Percentiles rank a stretch among this genome's conserved stretches.
These are phyloP conservation scores for Frankliniella intonsa DNA, from an alignment of 2,888 invertebrate genomes.

Conservation along the genomic window DNA sequence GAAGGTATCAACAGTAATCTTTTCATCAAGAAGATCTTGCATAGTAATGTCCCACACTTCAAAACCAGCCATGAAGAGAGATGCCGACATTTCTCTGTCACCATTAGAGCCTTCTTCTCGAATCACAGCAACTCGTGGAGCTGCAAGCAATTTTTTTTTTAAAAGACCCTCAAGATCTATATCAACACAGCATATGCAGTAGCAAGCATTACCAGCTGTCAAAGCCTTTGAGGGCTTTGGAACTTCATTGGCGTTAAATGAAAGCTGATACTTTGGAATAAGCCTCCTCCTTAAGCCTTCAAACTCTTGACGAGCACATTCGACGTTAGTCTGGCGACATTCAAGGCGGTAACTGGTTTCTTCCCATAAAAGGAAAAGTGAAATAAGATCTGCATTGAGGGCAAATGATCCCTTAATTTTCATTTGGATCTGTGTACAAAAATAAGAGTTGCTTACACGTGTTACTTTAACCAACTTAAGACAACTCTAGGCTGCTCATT, in stretches of 20 bases:
- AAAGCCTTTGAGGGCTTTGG: conserved; percentile 40
- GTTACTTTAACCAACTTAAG: no score
- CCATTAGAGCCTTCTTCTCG: conserved; percentile 97
- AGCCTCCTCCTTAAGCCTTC: conserved; percentile 61
- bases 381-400: conserved; percentile 59
- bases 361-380: conserved; percentile 84
- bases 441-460: background rate
- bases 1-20: conserved; percentile 71
- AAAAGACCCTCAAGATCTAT: conserved; percentile 13
- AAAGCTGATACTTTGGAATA: conserved; percentile 66
- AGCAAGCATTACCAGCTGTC: conserved; percentile 36
- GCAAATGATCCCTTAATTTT: conserved; percentile 45
- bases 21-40: conserved; percentile 75
- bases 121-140: conserved; percentile 74
- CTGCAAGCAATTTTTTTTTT: conserved; percentile 36
- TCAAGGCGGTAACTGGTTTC: conserved; percentile 91
- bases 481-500: conserved; percentile 30
- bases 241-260: conserved; percentile 61
- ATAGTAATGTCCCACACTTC: conserved; percentile 93
- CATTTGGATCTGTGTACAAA: conserved; percentile 29
- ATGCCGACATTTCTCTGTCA: conserved; percentile 95
- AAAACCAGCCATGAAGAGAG: conserved; percentile 79
- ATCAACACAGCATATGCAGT: background rate
- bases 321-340: conserved; percentile 71
- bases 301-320: conserved; percentile 77